Percentiles rank a stretch among this genome's conserved stretches.
These are phyloP conservation scores for Gisinianus flammeolus DNA, from an alignment of 2,888 invertebrate genomes.

Conservation along the genomic window DNA sequence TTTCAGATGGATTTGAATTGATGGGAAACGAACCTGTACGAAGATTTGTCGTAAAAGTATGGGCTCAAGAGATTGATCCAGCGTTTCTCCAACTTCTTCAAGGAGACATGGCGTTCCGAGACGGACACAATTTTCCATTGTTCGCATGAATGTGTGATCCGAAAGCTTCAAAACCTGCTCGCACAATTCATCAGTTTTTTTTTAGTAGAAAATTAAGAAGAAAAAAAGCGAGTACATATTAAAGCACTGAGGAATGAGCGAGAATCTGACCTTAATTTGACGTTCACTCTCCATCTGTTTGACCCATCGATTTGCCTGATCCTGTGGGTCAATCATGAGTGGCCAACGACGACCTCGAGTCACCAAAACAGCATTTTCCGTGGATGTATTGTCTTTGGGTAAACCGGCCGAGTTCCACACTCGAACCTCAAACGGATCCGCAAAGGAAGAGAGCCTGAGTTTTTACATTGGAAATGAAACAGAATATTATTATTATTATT, in stretches of 20 bases:
- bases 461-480: neutral
- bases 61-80: slow-evolving; percentile 86
- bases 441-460: slow-evolving; percentile 60
- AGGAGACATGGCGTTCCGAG: slow-evolving; percentile 84
- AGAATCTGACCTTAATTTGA: slow-evolving; percentile 72
- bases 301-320: slow-evolving; percentile 90
- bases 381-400: slow-evolving; percentile 84
- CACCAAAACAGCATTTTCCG: slow-evolving; percentile 90
- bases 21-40: slow-evolving; percentile 66
- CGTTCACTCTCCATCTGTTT: slow-evolving; percentile 82
- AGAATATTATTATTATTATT: no score
- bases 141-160: slow-evolving; percentile 75
- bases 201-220: no score
- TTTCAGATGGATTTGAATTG: neutral
- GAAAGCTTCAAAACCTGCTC: slow-evolving; percentile 73
- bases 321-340: slow-evolving; percentile 93
- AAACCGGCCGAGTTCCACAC: slow-evolving; percentile 89
- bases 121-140: slow-evolving; percentile 80
- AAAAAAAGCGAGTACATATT: no score
- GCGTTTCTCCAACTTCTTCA: slow-evolving; percentile 84
- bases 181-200: neutral
- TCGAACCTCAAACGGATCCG: slow-evolving; percentile 84
- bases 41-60: slow-evolving; percentile 82
- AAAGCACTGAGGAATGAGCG: no score
- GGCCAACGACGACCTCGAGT: slow-evolving; percentile 84